These are phyloP conservation scores for Bombus waltoni DNA, from an alignment of 1,140 invertebrate species.

Conservation along the genomic window DNA sequence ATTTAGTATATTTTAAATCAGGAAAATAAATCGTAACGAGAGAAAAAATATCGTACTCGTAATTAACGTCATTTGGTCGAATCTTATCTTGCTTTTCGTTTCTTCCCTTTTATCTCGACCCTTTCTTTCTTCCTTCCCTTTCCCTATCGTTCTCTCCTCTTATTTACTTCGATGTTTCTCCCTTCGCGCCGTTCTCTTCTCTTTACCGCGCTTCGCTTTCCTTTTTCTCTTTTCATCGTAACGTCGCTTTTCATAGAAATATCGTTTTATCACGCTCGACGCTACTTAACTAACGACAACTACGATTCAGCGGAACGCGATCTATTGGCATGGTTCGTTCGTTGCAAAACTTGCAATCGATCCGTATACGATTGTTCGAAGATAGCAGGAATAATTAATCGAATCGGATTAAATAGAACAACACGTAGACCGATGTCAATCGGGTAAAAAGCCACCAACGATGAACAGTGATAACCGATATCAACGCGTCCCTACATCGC, in stretches of 20 bases:
- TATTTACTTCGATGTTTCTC: too few relatives aligned
- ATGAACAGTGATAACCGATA: slow-evolving; percentile 58
- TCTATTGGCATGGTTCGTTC: background rate
- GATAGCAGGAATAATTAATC: background rate
- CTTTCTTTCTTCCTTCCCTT: too few relatives aligned
- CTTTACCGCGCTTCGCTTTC: too few relatives aligned
- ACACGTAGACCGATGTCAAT: slow-evolving; percentile 6
- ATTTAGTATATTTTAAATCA: background rate
- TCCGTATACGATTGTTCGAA: background rate
- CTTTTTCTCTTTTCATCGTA: background rate
- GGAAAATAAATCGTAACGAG: too few relatives aligned
- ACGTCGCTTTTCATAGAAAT: background rate
- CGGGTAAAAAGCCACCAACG: slow-evolving; percentile 46
- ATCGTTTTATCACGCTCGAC: background rate
- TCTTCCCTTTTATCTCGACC: too few relatives aligned
- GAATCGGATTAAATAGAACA: background rate
- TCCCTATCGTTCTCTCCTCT: background rate
- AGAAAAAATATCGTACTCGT: too few relatives aligned
- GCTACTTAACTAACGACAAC: too few relatives aligned
- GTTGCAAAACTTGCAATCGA: background rate
- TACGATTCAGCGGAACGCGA: too few relatives aligned
- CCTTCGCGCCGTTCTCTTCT: too few relatives aligned
- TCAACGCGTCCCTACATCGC: slow-evolving; percentile 53
- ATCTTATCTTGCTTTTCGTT: too few relatives aligned
- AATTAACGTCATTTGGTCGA: too few relatives aligned